Evolutionary conservation across 2,888 invertebrate genomes (phyloP).

Genomic region (Tanytarsus gracilentus): DNA sequence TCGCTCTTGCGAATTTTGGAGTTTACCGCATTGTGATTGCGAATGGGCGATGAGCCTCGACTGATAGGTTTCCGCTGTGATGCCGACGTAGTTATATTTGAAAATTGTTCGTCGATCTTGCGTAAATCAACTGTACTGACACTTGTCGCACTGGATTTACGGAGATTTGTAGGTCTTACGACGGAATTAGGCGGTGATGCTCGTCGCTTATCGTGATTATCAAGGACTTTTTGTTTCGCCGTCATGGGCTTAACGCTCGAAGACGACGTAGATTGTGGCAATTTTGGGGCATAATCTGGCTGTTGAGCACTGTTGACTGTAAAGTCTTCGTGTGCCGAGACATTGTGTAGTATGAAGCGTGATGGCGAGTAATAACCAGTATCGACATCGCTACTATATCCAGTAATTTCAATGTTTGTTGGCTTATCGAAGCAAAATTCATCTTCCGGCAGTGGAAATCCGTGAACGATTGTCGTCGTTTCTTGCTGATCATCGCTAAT

Average conservation of each 20-base stretch:
- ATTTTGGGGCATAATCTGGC: slow-evolving; percentile 35
- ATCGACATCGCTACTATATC: slow-evolving; percentile 28
- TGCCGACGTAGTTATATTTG: slow-evolving; percentile 32
- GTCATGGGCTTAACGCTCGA: slow-evolving; percentile 28
- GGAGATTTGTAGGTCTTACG: slow-evolving; percentile 34
- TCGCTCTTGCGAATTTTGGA: slow-evolving; percentile 28
- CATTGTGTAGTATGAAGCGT: slow-evolving; percentile 35
- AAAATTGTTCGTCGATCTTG: slow-evolving; percentile 40
- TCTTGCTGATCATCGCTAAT: slow-evolving; percentile 26
- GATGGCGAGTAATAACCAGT: slow-evolving; percentile 34
- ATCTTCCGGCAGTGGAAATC: slow-evolving; percentile 21
- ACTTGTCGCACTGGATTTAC: slow-evolving; percentile 34
- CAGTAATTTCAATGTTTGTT: slow-evolving; percentile 15
- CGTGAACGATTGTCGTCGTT: slow-evolving; percentile 28
- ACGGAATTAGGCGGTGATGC: slow-evolving; percentile 28
- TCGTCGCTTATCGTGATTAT: slow-evolving; percentile 30
- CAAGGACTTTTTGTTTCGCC: slow-evolving; percentile 34
- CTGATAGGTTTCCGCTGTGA: slow-evolving; percentile 23
- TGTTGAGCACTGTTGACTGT: slow-evolving; percentile 39
- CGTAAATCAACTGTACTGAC: slow-evolving; percentile 42
- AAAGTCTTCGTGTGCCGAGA: slow-evolving; percentile 42
- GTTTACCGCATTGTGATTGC: slow-evolving; percentile 20
- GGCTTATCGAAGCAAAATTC: slow-evolving; percentile 11
- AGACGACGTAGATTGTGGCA: slow-evolving; percentile 32
- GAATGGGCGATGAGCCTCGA: slow-evolving; percentile 30